Conservation (phyloP, 2,113 vertebrate species). For the Piprites chloris region DNA sequence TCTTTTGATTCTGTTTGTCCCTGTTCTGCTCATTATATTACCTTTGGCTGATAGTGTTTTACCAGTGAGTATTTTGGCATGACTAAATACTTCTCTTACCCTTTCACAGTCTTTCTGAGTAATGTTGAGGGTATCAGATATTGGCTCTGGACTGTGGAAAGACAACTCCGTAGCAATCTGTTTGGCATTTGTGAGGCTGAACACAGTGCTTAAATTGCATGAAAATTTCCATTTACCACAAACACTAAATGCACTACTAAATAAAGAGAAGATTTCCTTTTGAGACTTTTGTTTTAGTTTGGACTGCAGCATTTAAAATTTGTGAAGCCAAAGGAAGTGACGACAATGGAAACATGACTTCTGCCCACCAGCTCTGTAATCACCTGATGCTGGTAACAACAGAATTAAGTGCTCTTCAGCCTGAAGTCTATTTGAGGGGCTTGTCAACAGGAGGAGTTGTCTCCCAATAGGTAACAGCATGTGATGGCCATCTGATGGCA, state of each 20-base stretch:
- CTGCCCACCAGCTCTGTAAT: not conserved
- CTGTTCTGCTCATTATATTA: not conserved
- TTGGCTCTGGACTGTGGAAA: not conserved
- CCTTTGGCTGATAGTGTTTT: not conserved
- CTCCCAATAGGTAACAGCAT: not conserved
- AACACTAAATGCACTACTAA: not conserved
- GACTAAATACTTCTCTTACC: not conserved
- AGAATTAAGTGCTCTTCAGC: not conserved
- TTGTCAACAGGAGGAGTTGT: not conserved
- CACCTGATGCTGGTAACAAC: not conserved
- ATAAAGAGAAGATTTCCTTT: not conserved
- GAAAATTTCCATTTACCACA: not conserved
- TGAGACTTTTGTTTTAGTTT: not conserved
- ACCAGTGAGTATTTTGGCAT: not conserved
- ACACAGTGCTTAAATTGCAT: not conserved
- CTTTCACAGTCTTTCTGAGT: not conserved
- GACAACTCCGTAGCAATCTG: not conserved
- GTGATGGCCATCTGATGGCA: rapidly evolving
- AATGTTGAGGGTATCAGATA: not conserved
- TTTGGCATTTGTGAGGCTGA: not conserved
- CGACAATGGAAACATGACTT: not conserved
- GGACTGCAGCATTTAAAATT: not conserved
- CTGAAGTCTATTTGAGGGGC: not conserved
- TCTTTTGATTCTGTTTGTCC: not conserved
- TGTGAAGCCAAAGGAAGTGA: not conserved